Conservation (phyloP, 1,140 invertebrate genomes). For the Oryctes rhinoceros region DNA sequence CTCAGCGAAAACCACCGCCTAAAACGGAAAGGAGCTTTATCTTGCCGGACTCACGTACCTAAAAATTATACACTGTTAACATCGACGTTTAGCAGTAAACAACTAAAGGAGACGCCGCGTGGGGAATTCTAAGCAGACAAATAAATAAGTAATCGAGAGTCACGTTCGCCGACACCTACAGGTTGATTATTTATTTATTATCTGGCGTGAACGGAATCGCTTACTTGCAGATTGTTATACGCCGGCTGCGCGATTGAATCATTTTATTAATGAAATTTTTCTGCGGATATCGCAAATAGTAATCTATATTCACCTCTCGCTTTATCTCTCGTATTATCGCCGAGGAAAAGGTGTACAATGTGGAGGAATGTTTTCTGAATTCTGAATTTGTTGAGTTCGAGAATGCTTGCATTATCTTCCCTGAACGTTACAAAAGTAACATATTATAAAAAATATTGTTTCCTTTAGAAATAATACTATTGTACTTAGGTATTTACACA, state of each 20-base stretch:
- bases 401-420: no score
- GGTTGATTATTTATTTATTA: background rate
- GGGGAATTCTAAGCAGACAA: conserved; percentile 14
- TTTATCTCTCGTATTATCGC: no score
- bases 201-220: background rate
- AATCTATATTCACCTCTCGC: no score
- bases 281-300: background rate
- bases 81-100: conserved; percentile 21
- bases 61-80: conserved; percentile 20
- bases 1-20: background rate
- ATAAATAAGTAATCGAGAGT: conserved; percentile 30
- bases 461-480: no score
- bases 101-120: background rate
- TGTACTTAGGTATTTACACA: no score
- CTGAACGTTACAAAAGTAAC: no score
- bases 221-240: background rate
- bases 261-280: background rate
- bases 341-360: no score
- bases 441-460: no score
- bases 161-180: background rate
- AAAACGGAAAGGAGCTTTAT: background rate
- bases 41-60: background rate
- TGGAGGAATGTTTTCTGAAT: no score
- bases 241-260: background rate
- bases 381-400: no score